Evolutionary conservation across 2,888 invertebrate genomes (phyloP).

Genomic region (Plebejus melissa): DNA sequence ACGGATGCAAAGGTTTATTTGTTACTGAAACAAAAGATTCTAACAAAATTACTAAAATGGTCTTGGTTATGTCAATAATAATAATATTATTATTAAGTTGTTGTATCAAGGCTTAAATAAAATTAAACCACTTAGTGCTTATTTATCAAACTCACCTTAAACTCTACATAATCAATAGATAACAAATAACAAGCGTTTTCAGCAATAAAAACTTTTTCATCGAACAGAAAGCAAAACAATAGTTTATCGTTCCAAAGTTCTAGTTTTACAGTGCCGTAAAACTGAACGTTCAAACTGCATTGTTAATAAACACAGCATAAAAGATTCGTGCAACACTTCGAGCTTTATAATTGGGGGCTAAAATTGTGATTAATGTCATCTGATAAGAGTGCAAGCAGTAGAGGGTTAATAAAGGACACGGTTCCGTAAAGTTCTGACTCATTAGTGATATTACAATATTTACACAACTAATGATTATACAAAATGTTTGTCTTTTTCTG

Average conservation of each 20-base stretch:
- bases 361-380: constrained; percentile 76
- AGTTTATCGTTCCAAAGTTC: constrained; percentile 43
- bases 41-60: too few relatives aligned
- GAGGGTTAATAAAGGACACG: constrained; percentile 44
- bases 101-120: too few relatives aligned
- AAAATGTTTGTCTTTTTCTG: too few relatives aligned
- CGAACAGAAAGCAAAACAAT: constrained; percentile 27
- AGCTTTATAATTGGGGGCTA: constrained; percentile 74
- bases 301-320: constrained; percentile 58
- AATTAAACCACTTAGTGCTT: too few relatives aligned
- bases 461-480: too few relatives aligned
- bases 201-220: background rate
- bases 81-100: too few relatives aligned
- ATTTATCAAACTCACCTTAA: too few relatives aligned
- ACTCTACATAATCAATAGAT: background rate
- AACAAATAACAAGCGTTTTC: background rate
- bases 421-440: background rate
- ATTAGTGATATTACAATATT: too few relatives aligned
- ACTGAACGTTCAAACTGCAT: constrained; percentile 59
- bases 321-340: constrained; percentile 44
- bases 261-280: constrained; percentile 58
- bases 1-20: too few relatives aligned
- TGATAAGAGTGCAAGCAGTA: constrained; percentile 64
- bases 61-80: too few relatives aligned
- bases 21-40: too few relatives aligned